These are phyloP conservation scores for Chaetophractus vellerosus DNA, from an alignment of 2,797 vertebrate species.

Conservation along the genomic window DNA sequence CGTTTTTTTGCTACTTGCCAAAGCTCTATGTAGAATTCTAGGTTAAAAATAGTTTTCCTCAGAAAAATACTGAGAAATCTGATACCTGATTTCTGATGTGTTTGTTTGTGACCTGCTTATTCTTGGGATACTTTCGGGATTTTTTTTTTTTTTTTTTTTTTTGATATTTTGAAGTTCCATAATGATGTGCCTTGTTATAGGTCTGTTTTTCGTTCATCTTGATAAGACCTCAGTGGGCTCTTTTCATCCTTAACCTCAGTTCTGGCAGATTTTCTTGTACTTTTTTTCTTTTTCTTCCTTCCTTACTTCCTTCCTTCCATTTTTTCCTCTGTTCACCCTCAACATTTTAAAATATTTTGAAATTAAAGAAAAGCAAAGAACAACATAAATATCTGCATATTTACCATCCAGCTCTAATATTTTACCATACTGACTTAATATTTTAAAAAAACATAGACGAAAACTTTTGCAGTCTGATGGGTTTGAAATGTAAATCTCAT, in stretches of 20 bases:
- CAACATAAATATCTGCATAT: not conserved
- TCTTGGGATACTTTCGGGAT: too few species aligned
- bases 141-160: too few species aligned
- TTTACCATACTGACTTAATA: not conserved
- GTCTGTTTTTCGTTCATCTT: too few species aligned
- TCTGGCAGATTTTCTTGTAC: too few species aligned
- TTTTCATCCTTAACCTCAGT: too few species aligned
- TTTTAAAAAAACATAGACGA: not conserved
- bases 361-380: not conserved
- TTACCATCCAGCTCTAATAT: not conserved
- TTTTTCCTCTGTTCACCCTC: not conserved
- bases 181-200: too few species aligned
- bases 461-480: not conserved
- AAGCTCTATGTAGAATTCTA: not conserved
- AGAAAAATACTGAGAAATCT: not conserved
- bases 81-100: not conserved
- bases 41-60: not conserved
- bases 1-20: not conserved
- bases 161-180: too few species aligned
- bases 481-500: not conserved
- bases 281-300: too few species aligned
- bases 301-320: too few species aligned
- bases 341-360: not conserved
- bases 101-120: too few species aligned
- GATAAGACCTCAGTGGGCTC: too few species aligned